Evolutionary conservation across 2,797 vertebrate species (phyloP).

Genomic region (Odontamblyopus lacepedii): DNA sequence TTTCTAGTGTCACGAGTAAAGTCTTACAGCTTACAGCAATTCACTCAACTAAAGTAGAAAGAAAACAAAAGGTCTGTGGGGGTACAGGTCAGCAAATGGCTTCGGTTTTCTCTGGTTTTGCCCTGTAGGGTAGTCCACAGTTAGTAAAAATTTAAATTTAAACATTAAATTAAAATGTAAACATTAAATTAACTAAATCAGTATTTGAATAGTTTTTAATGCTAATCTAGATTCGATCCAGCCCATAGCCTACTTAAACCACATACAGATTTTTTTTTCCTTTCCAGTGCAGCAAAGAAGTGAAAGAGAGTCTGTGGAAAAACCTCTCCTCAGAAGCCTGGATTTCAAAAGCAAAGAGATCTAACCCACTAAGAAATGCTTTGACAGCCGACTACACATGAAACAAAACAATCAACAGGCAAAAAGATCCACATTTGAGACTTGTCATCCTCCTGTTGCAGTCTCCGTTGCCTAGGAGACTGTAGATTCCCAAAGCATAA

Average conservation of each 20-base stretch:
- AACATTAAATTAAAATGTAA: neutral
- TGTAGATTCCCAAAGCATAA: constrained; percentile 14
- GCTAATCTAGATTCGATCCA: neutral
- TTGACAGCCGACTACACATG: constrained; percentile 36
- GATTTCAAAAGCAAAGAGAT: constrained; percentile 58
- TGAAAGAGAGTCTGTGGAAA: constrained; percentile 38
- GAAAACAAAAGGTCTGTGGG: neutral
- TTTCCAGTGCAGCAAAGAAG: constrained; percentile 14
- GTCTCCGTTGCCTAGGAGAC: constrained; percentile 34
- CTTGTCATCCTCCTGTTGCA: constrained; percentile 32
- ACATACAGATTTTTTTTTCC: neutral
- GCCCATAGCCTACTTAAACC: neutral
- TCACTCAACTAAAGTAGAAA: neutral
- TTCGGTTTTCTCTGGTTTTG: neutral
- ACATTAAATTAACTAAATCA: neutral
- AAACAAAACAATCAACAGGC: constrained; percentile 50
- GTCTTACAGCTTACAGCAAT: neutral
- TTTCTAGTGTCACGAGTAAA: neutral
- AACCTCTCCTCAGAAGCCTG: constrained; percentile 47
- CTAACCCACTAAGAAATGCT: constrained; percentile 39
- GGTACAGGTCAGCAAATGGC: constrained; percentile 1
- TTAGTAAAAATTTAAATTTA: neutral
- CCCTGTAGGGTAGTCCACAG: neutral
- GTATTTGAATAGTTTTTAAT: neutral
- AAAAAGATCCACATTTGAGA: constrained; percentile 1